Evolutionary conservation across 53 echinoderm and acorn worm species (phyloP), one percentile per base, ranked within the genome.

Genomic region (Crossaster papposus): DNA sequence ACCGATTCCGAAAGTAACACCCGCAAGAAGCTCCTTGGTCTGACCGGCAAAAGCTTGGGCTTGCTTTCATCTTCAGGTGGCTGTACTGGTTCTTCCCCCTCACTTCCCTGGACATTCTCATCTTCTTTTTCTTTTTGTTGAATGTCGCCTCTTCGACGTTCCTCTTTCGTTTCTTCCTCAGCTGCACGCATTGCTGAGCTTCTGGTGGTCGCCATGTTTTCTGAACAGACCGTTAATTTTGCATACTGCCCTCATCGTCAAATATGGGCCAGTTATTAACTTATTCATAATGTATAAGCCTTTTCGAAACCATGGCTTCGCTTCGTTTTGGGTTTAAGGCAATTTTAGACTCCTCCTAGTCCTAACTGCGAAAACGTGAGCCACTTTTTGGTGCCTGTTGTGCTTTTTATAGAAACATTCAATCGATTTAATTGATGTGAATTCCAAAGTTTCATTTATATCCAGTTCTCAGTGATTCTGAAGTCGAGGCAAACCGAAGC

Each of bases 1-100:
- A 94, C 79, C 4, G 94, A 81, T 85, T 96, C 96, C 30, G 94
- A 89, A 14, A 96, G 62, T 52, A 96, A 50, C 53, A 92, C 94
- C 71, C 94, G 81, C 62, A 96, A 20, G 55, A 96, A 96, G 76
- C 89, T 96, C 63, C 96, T 90, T n/a, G 90, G 90, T 6, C 14
- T 88, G 23, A 32, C 55, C 12, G 29, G 70, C 34, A 83, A 79
- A 51, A 15, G 54, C 70, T 53, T 65, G 36, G 26, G 65, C 30
- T 65, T 77, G 55, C 71, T 91, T 72, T 68, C 83, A 30, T 44
- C 76, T 18, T 83, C 78, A 65, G 81, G 32, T 36, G 20, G 68
- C 26, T 26, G 17, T 30, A 33, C 26, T 22, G 53, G 65, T 36
- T 75, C 34, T 30, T 87, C n/a, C n/a, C n/a, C n/a, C n/a, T n/a